Base-by-base conservation (phyloP, 2,888 invertebrate genomes). In the Dolichomitus sp. region DNA sequence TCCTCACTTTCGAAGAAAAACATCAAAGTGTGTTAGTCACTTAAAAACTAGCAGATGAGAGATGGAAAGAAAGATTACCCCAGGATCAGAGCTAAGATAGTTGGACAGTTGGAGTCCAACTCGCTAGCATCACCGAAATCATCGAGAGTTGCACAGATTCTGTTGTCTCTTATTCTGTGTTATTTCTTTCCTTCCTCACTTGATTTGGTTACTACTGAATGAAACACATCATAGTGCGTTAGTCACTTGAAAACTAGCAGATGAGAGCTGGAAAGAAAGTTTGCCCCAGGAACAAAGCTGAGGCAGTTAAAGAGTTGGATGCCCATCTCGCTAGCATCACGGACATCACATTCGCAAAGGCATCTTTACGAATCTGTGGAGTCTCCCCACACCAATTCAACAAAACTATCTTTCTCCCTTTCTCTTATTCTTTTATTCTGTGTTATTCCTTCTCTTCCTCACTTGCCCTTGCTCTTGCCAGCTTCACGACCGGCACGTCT, bases 401-500 rank as follows among this genome's bases (percentile, higher is more conserved):
- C 74, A 59, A 75, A 79, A 70, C 81, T 74, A 69, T 79, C 54
- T 57, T 77, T 73, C 70, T 54, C 45, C 45, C 68, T 77, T 80
- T 72, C 65, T 78, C 66, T 52, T 68, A 66, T 66, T 76, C 65
- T 77, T 82, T 79, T 80, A 17, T 52, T 68, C 52, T 1, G 11
- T 11, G 33, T n/a, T 37, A 23, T 82, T 76, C 23, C 66, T 52
- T 61, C 23, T 72, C 70, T 70, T 40, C 30, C 42, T 78, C 76
- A 59, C 23, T 59, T 57, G 70, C 73, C 75, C 75, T 68, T 65
- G 70, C 83, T 75, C 52, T 72, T 57, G 50, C 65, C 63, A 70
- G 76, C 76, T 76, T 63, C 52, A n/a, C 33, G 59, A 70, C 30
- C 72, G 70, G 80, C 75, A 72, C 69, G 75, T 83, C 76, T 84